Percentiles rank a stretch among this genome's conserved stretches.
Conservation (phyloP, 2,888 invertebrate genomes). For the Sisyra nigra region DNA sequence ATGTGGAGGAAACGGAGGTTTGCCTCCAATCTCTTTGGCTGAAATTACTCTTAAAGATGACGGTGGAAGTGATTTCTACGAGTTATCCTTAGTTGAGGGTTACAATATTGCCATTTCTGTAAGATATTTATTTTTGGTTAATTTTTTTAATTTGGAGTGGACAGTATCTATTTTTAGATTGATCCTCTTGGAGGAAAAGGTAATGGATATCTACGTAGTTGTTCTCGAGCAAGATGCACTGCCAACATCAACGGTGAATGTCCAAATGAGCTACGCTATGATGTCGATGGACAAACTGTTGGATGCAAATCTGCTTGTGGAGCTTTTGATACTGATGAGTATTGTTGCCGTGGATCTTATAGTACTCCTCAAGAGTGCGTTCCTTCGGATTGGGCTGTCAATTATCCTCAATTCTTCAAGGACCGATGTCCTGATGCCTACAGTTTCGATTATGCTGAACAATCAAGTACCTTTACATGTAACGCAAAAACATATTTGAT, state of each 20-base stretch:
- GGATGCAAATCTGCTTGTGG: constrained; percentile 32
- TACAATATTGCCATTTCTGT: constrained; percentile 25
- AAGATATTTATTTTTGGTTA: constrained; percentile 9
- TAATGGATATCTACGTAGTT: constrained; percentile 21
- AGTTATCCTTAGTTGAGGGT: constrained; percentile 32
- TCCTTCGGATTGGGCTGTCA: constrained; percentile 20
- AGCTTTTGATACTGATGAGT: constrained; percentile 28
- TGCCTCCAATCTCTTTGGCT: constrained; percentile 26
- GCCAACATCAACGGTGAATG: constrained; percentile 23
- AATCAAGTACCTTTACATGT: constrained; percentile 31
- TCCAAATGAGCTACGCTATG: constrained; percentile 21
- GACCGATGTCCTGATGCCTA: constrained; percentile 32
- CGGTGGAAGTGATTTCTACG: constrained; percentile 28
- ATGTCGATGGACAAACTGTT: constrained; percentile 17
- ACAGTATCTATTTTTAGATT: constrained; percentile 16
- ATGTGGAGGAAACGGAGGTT: constrained; percentile 28
- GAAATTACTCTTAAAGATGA: constrained; percentile 27
- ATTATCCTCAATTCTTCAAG: constrained; percentile 29
- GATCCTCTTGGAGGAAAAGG: constrained; percentile 19
- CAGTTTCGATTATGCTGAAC: constrained; percentile 35
- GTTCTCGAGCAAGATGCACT: constrained; percentile 21
- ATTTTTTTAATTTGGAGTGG: neutral
- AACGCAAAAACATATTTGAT: constrained; percentile 19
- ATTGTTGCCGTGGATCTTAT: constrained; percentile 29
- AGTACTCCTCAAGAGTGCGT: constrained; percentile 27